phyloP scores from a whole-genome alignment of 2,797 vertebrate genomes.

The Paedocypris micromegethes region DNA sequence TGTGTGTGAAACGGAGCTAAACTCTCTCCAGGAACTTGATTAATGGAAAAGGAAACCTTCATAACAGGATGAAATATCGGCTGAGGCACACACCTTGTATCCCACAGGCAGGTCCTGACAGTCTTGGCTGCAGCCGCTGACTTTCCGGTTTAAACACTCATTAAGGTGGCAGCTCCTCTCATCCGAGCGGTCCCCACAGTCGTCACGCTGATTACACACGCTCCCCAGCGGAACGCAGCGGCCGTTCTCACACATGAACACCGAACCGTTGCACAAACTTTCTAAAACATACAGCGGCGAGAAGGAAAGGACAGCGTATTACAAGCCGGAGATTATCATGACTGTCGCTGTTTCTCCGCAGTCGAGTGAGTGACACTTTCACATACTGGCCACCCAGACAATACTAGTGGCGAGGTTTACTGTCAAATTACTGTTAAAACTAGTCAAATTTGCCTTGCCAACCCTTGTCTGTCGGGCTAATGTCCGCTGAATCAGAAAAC shows the following conservation, averaged over 20 bases:
- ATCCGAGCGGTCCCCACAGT: constrained; percentile 90
- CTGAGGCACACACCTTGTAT: constrained; percentile 79
- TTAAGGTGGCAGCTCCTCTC: constrained; percentile 90
- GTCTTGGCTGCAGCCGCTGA: constrained; percentile 93
- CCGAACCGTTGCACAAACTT: constrained; percentile 78
- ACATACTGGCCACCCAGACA: no score
- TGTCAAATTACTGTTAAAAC: no score
- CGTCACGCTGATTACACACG: constrained; percentile 83
- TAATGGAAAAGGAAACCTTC: not conserved
- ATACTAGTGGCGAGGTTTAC: no score
- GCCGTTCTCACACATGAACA: constrained; percentile 88
- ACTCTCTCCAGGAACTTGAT: constrained; percentile 9
- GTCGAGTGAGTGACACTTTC: no score
- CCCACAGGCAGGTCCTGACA: constrained; percentile 90
- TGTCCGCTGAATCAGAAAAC: no score
- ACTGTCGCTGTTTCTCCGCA: no score
- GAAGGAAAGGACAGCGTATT: constrained; percentile 4
- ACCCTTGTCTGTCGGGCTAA: no score
- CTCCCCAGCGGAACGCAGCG: constrained; percentile 80
- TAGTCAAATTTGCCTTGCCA: no score
- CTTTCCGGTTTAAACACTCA: constrained; percentile 88
- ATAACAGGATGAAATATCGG: not conserved
- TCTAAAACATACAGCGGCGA: constrained; percentile 59
- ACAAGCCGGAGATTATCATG: no score
- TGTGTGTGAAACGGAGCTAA: not conserved